Evolutionary conservation across 1,140 invertebrate species (phyloP).

Genomic region (Bombus cullumanus): DNA sequence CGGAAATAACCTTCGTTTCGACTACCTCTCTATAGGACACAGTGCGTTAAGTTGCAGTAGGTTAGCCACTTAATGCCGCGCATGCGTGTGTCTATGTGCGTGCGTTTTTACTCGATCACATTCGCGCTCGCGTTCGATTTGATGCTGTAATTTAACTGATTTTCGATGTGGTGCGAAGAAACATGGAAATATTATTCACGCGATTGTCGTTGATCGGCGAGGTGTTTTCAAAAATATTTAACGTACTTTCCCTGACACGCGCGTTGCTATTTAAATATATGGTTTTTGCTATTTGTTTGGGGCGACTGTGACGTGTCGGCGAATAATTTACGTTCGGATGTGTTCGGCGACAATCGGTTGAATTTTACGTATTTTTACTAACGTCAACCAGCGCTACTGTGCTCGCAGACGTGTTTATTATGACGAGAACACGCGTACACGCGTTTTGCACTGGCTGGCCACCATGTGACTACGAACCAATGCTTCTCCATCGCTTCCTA

Average conservation of each 20-base stretch:
- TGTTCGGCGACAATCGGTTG: slow-evolving; percentile 5
- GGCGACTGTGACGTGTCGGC: background rate
- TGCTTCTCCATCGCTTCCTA: slow-evolving; percentile 12
- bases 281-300: background rate
- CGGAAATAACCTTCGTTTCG: slow-evolving; percentile 12
- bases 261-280: too few relatives aligned
- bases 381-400: background rate
- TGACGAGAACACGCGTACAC: slow-evolving; percentile 20
- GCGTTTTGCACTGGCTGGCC: background rate
- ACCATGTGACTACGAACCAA: slow-evolving; percentile 28
- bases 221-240: background rate
- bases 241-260: background rate
- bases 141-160: slow-evolving; percentile 11
- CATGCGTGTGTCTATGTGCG: background rate
- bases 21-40: background rate
- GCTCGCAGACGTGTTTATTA: background rate
- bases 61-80: slow-evolving; percentile 35
- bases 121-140: background rate
- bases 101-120: slow-evolving; percentile 21
- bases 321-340: background rate
- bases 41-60: slow-evolving; percentile 14
- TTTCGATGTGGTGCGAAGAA: background rate
- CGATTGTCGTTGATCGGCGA: background rate
- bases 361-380: slow-evolving; percentile 5
- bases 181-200: background rate